These are phyloP conservation scores for Ginglymostoma cirratum DNA, from an alignment of 2,113 vertebrate genomes.

Conservation along the genomic window DNA sequence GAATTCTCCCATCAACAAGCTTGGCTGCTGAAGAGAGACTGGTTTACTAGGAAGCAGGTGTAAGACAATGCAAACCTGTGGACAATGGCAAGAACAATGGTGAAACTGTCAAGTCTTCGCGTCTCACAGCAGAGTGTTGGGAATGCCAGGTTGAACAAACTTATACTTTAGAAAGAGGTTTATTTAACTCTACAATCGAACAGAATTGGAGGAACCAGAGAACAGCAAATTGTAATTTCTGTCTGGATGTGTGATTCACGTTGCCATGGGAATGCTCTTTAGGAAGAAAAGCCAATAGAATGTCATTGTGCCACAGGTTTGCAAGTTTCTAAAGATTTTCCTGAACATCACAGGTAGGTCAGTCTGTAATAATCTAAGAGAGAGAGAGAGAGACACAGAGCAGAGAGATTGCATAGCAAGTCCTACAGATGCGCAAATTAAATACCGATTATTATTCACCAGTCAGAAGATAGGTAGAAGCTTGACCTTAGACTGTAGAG, in stretches of 20 bases:
- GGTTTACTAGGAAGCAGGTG: too few species aligned
- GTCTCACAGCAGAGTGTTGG: too few species aligned
- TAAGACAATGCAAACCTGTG: too few species aligned
- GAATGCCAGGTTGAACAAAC: neutral
- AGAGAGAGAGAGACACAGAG: neutral
- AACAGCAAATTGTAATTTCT: neutral
- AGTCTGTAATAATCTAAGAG: neutral
- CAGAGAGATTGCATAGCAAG: neutral
- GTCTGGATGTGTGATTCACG: neutral
- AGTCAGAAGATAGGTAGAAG: too few species aligned
- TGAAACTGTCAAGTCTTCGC: neutral
- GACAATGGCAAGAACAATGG: too few species aligned
- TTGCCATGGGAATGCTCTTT: neutral
- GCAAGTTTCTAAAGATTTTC: neutral
- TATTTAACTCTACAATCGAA: neutral
- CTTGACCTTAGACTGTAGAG: too few species aligned
- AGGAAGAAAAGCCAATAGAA: neutral
- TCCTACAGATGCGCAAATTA: too few species aligned
- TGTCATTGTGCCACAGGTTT: neutral
- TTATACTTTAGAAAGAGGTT: neutral
- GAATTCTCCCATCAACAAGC: too few species aligned
- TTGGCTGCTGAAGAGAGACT: too few species aligned
- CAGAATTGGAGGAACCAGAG: neutral
- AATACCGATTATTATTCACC: too few species aligned
- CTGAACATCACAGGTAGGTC: neutral